phyloP scores from a whole-genome alignment of 2,888 invertebrate species.

The Neria commutata region DNA sequence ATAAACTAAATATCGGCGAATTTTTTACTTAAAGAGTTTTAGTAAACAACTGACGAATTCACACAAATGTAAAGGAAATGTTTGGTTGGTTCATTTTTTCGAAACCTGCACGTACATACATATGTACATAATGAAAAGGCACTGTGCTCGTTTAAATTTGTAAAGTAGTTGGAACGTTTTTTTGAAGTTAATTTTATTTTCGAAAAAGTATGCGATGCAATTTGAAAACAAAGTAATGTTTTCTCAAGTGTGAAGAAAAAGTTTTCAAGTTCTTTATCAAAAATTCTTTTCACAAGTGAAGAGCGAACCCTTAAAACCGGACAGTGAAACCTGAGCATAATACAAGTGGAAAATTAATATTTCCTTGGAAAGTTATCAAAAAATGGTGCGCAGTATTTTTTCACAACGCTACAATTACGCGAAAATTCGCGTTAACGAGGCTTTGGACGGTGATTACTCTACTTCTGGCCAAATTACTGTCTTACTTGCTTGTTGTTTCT shows the following conservation, averaged over 20 bases:
- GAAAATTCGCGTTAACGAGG: conserved; percentile 41
- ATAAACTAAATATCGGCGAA: too few species aligned
- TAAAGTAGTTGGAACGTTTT: too few species aligned
- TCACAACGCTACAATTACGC: conserved; percentile 44
- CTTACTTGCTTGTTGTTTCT: too few species aligned
- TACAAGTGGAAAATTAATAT: neutral
- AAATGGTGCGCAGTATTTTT: conserved; percentile 50
- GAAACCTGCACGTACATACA: too few species aligned
- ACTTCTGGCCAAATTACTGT: neutral
- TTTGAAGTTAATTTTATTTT: too few species aligned
- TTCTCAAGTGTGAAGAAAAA: neutral
- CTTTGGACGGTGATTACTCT: conserved; percentile 46
- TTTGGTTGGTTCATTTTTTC: too few species aligned
- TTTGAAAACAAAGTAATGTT: neutral
- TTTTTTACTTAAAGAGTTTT: too few species aligned
- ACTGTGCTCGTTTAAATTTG: too few species aligned
- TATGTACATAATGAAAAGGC: too few species aligned
- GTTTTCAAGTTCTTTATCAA: neutral
- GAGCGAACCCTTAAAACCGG: neutral
- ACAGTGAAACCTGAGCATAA: too few species aligned
- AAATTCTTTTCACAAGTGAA: neutral
- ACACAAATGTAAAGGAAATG: too few species aligned
- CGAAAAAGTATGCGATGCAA: neutral
- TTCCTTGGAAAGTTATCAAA: conserved; percentile 8
- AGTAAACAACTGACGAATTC: too few species aligned